Evolutionary conservation across 2,888 invertebrate species (phyloP), one percentile per base, ranked within the genome.

Genomic region (Eilema caniola): DNA sequence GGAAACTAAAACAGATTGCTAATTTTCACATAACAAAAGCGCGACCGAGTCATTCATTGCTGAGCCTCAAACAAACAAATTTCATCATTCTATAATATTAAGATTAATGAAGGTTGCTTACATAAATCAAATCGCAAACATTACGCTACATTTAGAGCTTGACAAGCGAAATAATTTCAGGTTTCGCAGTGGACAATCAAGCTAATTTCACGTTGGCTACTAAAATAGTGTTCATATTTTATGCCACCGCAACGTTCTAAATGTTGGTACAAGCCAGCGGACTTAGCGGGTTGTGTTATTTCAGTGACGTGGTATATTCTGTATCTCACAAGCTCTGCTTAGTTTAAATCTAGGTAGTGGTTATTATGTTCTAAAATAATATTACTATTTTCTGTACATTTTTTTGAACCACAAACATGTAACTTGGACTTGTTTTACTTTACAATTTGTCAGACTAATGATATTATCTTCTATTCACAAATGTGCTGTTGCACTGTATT

Each of bases 141-240:
- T 79, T 73, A 69, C 62, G 70, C 72, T 78, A 76, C 59, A 71
- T 72, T 72, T 76, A 67, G 56, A 67, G 65, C 70, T 72, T 82
- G 85, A 84, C 84, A 81, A 75, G 81, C 72, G 75, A 81, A 86
- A 86, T 85, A 67, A 86, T 89, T 84, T 83, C 80, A 81, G 66
- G 68, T 72, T 56, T 64, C 74, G 66, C 79, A 79, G 81, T 84
- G 87, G 89, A 89, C 88, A 87, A 84, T 85, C 81, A 82, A 85
- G 86, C 88, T 89, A 90, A 90, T 91, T 90, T 88, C 82, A 75
- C 80, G 87, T 81, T 79, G 79, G 85, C 85, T 85, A 81, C 86
- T 89, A 86, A 89, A 90, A 86, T 84, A 83, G 79, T 78, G 78
- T 90, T 86, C 84, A 90, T 92, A 91, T 88, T 90, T 90, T 84